Conservation (phyloP, 2,113 vertebrate species). For the Gadus chalcogrammus region DNA sequence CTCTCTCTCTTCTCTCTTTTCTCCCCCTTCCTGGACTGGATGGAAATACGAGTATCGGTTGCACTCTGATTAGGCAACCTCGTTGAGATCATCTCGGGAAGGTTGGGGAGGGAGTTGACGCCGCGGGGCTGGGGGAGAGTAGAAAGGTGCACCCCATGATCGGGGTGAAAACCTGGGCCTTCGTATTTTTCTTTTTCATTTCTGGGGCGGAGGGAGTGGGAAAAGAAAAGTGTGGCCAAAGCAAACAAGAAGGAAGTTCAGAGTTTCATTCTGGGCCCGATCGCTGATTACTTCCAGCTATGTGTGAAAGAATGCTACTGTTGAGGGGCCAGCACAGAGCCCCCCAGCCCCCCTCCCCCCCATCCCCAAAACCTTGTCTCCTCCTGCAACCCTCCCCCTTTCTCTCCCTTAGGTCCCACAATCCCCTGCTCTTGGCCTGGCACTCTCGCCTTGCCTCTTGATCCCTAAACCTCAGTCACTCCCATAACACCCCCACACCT, state of each 20-base stretch:
- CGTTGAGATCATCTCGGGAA: slow-evolving; percentile 29
- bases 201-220: slow-evolving; percentile 14
- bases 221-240: slow-evolving; percentile 33
- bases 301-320: slow-evolving; percentile 59
- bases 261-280: slow-evolving; percentile 29
- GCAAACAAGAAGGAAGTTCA: slow-evolving; percentile 43
- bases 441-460: not conserved
- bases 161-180: not conserved
- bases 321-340: slow-evolving; percentile 38
- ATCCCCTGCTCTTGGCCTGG: no score
- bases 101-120: slow-evolving; percentile 7
- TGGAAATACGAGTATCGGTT: slow-evolving; percentile 21
- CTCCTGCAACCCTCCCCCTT: slow-evolving; percentile 7
- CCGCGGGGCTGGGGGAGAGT: slow-evolving; percentile 1
- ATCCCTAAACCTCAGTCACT: not conserved
- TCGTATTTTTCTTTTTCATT: not conserved
- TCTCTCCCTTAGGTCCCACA: slow-evolving; percentile 5
- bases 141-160: slow-evolving; percentile 5
- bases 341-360: not conserved
- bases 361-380: slow-evolving; percentile 25
- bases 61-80: slow-evolving; percentile 30
- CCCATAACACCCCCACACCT: slow-evolving; percentile 8
- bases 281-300: slow-evolving; percentile 49
- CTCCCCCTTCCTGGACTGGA: not conserved
- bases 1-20: not conserved